These are phyloP conservation scores for Chrysemys picta DNA, from an alignment of 2,113 vertebrate species.

Conservation along the genomic window DNA sequence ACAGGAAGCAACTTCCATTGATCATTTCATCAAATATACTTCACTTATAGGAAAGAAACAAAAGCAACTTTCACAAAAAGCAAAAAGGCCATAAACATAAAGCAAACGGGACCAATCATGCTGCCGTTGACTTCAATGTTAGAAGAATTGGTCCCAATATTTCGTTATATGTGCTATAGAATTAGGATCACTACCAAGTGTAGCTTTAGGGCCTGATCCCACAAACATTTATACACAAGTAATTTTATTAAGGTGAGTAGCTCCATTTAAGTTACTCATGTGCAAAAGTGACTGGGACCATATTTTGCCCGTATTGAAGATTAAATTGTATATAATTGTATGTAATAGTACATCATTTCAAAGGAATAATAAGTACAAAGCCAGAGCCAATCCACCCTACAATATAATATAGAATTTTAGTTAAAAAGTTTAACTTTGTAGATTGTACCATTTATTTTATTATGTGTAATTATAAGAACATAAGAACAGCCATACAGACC, in stretches of 20 bases:
- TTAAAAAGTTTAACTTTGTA: neutral
- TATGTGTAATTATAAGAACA: neutral
- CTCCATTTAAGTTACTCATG: neutral
- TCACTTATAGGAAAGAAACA: neutral
- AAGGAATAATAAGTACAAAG: neutral
- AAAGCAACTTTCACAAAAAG: neutral
- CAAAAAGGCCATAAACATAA: neutral
- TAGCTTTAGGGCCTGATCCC: neutral
- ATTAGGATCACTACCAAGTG: neutral
- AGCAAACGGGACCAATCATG: neutral
- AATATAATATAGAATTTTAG: neutral
- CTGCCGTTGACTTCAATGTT: neutral
- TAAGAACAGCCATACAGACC: too few species aligned
- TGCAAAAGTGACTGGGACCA: neutral
- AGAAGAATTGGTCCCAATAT: neutral
- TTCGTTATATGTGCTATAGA: neutral
- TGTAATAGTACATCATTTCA: neutral
- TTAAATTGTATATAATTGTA: neutral
- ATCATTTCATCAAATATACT: accelerated
- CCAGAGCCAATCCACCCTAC: neutral
- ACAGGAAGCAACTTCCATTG: neutral
- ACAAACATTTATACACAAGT: accelerated
- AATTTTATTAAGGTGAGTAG: neutral
- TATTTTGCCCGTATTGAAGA: neutral
- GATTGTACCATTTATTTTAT: neutral